Conservation (phyloP, 2,888 invertebrate genomes). For the Aleiodes testaceus region DNA sequence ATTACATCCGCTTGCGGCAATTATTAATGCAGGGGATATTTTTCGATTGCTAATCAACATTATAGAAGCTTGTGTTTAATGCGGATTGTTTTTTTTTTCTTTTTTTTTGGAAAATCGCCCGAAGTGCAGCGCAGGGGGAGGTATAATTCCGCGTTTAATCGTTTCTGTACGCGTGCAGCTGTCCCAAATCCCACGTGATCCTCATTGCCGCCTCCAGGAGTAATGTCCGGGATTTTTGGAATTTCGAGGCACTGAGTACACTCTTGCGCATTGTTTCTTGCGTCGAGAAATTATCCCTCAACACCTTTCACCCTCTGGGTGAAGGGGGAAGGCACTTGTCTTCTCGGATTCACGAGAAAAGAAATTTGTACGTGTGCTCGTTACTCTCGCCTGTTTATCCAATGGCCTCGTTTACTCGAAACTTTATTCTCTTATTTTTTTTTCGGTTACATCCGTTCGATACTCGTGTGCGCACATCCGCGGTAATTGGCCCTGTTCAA, state of each 20-base stretch:
- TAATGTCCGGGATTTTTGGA: constrained; percentile 16
- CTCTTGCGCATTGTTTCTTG: constrained; percentile 7
- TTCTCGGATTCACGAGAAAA: background rate
- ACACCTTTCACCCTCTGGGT: constrained; percentile 29
- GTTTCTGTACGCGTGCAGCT: constrained; percentile 63
- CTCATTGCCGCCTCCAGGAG: background rate
- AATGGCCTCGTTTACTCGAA: constrained; percentile 12
- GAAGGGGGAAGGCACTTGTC: constrained; percentile 4
- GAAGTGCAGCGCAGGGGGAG: constrained; percentile 18
- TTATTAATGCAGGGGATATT: constrained; percentile 6
- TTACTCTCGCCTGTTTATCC: constrained; percentile 2
- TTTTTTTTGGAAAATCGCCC: too few relatives aligned
- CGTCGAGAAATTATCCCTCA: constrained; percentile 10
- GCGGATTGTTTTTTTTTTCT: background rate
- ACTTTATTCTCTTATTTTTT: background rate
- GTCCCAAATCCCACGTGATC: constrained; percentile 66
- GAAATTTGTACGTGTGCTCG: constrained; percentile 5
- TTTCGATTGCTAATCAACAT: constrained; percentile 4
- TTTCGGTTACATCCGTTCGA: background rate
- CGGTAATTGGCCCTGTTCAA: constrained; percentile 39
- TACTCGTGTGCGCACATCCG: constrained; percentile 27
- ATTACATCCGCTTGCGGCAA: constrained; percentile 9
- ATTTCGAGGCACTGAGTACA: background rate
- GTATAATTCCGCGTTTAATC: constrained; percentile 63
- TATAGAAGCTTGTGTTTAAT: constrained; percentile 5